phyloP scores from a whole-genome alignment of 2,113 vertebrate species.

The Gopherus flavomarginatus region DNA sequence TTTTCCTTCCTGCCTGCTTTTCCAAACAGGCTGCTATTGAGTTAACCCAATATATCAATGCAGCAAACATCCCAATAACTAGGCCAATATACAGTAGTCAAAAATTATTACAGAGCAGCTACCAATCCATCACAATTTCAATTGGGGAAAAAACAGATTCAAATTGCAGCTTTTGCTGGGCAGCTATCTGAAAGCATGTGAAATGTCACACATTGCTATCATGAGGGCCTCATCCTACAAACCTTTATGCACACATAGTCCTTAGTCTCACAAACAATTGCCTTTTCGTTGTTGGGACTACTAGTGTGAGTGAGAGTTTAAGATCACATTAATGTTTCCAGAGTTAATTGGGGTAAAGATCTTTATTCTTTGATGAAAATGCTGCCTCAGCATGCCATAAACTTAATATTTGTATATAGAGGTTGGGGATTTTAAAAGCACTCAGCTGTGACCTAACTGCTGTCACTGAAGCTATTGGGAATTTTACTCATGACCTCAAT shows the following conservation, averaged over 20 bases:
- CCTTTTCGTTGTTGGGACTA: constrained; percentile 7
- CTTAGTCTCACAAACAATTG: not conserved
- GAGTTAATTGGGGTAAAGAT: not conserved
- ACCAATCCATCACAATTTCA: not conserved
- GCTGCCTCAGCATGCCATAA: not conserved
- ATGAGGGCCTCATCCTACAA: not conserved
- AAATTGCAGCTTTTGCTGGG: constrained; percentile 6
- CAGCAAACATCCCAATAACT: no score
- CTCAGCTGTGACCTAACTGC: no score
- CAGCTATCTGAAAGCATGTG: not conserved
- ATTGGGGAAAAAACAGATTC: constrained; percentile 15
- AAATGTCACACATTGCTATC: not conserved
- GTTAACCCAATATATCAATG: no score
- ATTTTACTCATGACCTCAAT: no score
- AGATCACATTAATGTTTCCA: not conserved
- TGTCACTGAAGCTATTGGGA: no score
- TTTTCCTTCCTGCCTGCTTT: no score
- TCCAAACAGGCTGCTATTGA: no score
- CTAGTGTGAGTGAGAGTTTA: not conserved
- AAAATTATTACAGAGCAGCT: no score
- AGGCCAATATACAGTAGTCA: no score
- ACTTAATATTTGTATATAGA: not conserved
- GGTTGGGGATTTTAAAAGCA: no score
- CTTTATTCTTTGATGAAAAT: no score
- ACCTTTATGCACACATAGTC: not conserved